These are phyloP conservation scores for Pangasius krempfi DNA, from an alignment of 2,797 vertebrate species.

Conservation along the genomic window DNA sequence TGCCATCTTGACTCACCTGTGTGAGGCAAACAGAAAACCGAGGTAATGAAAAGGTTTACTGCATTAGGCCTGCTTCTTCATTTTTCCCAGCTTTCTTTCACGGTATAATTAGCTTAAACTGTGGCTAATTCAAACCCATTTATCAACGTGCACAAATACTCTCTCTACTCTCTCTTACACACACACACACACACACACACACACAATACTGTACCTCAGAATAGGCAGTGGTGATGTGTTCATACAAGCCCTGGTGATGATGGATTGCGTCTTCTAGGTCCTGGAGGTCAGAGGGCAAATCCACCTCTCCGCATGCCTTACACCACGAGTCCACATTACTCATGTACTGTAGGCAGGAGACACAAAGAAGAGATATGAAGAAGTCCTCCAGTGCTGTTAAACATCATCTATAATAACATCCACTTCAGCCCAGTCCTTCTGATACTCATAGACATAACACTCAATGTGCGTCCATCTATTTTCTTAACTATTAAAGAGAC, in stretches of 20 bases:
- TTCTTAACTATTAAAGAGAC: not conserved
- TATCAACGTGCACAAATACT: not conserved
- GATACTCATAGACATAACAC: not conserved
- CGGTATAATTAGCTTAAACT: constrained; percentile 34
- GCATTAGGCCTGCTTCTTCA: not conserved
- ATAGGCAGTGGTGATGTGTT: constrained; percentile 94
- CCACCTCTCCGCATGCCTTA: constrained; percentile 96
- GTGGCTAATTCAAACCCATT: not conserved
- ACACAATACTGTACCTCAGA: constrained; percentile 80
- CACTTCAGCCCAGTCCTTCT: not conserved
- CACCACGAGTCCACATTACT: constrained; percentile 98
- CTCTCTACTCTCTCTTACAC: not conserved
- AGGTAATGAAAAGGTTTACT: not conserved
- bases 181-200: constrained; percentile 15
- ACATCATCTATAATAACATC: constrained; percentile 8
- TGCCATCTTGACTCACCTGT: constrained; percentile 89
- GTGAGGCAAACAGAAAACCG: not conserved
- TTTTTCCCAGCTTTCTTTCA: constrained; percentile 5
- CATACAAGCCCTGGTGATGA: constrained; percentile 97
- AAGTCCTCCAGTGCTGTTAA: too few species aligned
- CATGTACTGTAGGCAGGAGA: constrained; percentile 85
- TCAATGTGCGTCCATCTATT: not conserved
- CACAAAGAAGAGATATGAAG: constrained; percentile 12
- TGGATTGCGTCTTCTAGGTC: constrained; percentile 98
- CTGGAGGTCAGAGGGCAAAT: constrained; percentile 94